These are phyloP conservation scores for Sebastolobus alascanus DNA, from an alignment of 2,797 vertebrate genomes.

Conservation along the genomic window DNA sequence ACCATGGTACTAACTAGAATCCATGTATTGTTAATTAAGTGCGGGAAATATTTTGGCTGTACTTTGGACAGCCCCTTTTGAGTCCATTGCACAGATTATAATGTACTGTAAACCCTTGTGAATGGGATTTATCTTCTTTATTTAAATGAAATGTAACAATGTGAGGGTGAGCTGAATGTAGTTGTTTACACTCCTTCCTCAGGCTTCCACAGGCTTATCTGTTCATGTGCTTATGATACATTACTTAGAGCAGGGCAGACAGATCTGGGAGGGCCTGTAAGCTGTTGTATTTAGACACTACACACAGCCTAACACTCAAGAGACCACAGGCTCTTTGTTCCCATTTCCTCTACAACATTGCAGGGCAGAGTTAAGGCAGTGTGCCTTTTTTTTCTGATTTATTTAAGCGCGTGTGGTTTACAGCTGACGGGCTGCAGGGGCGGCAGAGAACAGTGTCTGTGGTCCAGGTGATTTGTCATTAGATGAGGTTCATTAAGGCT, in stretches of 20 bases:
- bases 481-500: slow-evolving; percentile 72
- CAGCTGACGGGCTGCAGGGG: slow-evolving; percentile 63
- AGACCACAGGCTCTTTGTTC: slow-evolving; percentile 68
- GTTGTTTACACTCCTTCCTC: slow-evolving; percentile 32
- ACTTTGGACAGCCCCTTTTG: slow-evolving; percentile 23
- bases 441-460: slow-evolving; percentile 58
- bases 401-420: slow-evolving; percentile 63
- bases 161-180: slow-evolving; percentile 29
- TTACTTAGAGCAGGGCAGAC: slow-evolving; percentile 57
- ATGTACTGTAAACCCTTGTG: neutral
- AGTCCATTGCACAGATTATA: slow-evolving; percentile 15
- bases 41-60: slow-evolving; percentile 32
- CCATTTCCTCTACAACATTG: slow-evolving; percentile 61
- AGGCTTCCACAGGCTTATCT: slow-evolving; percentile 55
- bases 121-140: slow-evolving; percentile 14
- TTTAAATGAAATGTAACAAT: slow-evolving; percentile 23
- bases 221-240: slow-evolving; percentile 64
- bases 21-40: slow-evolving; percentile 44
- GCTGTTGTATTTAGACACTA: slow-evolving; percentile 69
- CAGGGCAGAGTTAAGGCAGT: slow-evolving; percentile 60
- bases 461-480: slow-evolving; percentile 80
- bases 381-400: slow-evolving; percentile 53
- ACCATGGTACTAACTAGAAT: slow-evolving; percentile 46
- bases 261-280: slow-evolving; percentile 64
- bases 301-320: slow-evolving; percentile 58